These are phyloP conservation scores for Nicator chloris DNA, from an alignment of 2,113 vertebrate species.

Conservation along the genomic window DNA sequence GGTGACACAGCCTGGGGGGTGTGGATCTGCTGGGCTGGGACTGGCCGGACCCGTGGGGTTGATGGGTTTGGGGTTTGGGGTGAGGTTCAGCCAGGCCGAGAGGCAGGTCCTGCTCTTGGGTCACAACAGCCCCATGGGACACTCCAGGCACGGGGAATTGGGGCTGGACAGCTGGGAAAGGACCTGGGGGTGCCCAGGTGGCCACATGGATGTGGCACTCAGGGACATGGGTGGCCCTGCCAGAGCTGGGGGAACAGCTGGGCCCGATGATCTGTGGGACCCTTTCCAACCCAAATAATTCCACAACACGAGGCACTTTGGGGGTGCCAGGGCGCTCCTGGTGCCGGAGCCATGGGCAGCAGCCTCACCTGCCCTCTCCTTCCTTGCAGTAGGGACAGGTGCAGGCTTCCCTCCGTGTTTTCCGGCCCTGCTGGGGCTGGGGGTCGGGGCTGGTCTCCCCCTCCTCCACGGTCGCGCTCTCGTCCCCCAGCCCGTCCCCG, in stretches of 20 bases:
- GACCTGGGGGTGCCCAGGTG: no score
- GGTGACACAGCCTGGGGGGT: fast-evolving
- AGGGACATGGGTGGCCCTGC: neutral
- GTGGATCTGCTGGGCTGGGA: fast-evolving
- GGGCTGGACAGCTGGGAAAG: neutral
- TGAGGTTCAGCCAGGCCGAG: no score
- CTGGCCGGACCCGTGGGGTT: fast-evolving
- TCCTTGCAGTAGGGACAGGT: slow-evolving; percentile 98
- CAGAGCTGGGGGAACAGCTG: neutral
- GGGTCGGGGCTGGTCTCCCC: slow-evolving; percentile 82
- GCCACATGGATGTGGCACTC: neutral
- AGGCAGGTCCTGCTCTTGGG: neutral
- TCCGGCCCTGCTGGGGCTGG: slow-evolving; percentile 80
- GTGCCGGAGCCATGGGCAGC: fast-evolving
- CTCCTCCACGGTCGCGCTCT: slow-evolving; percentile 79
- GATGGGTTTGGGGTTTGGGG: no score
- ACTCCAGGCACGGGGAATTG: fast-evolving
- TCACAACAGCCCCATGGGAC: no score
- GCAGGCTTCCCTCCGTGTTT: slow-evolving; percentile 89
- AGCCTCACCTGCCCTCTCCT: slow-evolving; percentile 86
- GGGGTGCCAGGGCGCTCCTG: neutral
- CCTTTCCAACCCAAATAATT: neutral
- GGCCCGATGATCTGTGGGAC: neutral
- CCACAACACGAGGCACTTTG: fast-evolving
- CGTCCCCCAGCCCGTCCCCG: slow-evolving; percentile 83